Percentiles rank a stretch among this genome's conserved stretches.
Conservation (phyloP, 2,797 vertebrate species). For the Percopsis omiscomaycus region DNA sequence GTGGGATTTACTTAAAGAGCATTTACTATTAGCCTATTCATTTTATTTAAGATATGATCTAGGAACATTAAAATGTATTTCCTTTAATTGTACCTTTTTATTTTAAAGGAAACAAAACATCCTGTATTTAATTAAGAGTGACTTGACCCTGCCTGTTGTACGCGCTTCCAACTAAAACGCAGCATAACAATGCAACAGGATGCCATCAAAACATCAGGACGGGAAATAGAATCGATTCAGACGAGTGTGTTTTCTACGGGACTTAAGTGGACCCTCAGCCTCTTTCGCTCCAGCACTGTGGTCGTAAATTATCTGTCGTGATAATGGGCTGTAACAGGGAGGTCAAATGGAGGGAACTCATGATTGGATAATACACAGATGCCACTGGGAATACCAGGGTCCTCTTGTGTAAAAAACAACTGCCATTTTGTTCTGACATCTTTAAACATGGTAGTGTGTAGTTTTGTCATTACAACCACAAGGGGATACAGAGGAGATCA, state of each 20-base stretch:
- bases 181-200: conserved; percentile 5
- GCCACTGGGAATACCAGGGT: conserved; percentile 33
- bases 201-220: conserved; percentile 17
- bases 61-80: too few species aligned
- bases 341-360: conserved; percentile 54
- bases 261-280: conserved; percentile 14
- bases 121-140: neutral
- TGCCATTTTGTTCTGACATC: conserved; percentile 14
- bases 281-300: conserved; percentile 13
- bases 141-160: neutral
- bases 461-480: too few species aligned
- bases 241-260: conserved; percentile 35
- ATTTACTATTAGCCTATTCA: too few species aligned
- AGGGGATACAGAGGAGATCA: too few species aligned
- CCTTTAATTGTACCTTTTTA: too few species aligned
- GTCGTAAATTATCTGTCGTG: conserved; percentile 53
- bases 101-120: too few species aligned
- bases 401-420: conserved; percentile 13
- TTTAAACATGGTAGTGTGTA: neutral
- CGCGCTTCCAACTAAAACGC: neutral
- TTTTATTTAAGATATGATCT: too few species aligned
- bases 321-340: conserved; percentile 45
- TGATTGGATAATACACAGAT: conserved; percentile 66
- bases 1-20: too few species aligned
- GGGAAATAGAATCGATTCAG: conserved; percentile 28